phyloP scores from a whole-genome alignment of 2,113 vertebrate species.

The Pachyramphus minor region DNA sequence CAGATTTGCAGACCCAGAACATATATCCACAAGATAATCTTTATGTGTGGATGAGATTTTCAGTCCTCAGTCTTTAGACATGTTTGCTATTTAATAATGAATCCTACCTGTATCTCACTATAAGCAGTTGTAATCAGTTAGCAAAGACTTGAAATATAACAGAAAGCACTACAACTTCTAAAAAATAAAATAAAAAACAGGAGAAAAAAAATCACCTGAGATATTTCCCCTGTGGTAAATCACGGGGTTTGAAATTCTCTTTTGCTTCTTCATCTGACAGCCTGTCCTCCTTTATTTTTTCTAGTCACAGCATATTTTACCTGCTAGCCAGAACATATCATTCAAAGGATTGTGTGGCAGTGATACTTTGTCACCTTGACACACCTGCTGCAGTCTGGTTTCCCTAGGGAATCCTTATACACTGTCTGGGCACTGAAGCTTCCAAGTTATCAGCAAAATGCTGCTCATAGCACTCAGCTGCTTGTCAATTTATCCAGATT shows the following conservation, averaged over 20 bases:
- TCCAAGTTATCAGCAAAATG: slow-evolving; percentile 20
- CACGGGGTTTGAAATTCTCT: background rate
- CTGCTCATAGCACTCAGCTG: background rate
- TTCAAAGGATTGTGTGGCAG: background rate
- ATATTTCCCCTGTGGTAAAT: background rate
- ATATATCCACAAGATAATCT: background rate
- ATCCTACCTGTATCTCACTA: background rate
- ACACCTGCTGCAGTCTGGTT: background rate
- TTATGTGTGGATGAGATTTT: background rate
- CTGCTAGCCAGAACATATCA: background rate
- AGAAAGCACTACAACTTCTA: background rate
- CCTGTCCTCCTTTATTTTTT: background rate
- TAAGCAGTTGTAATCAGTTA: background rate
- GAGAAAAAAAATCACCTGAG: background rate
- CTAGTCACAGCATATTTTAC: background rate
- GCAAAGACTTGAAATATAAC: background rate
- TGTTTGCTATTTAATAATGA: background rate
- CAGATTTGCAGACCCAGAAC: background rate
- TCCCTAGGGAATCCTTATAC: slow-evolving; percentile 10
- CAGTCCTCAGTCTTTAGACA: background rate
- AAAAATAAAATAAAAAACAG: background rate
- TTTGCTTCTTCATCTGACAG: background rate
- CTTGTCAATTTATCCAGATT: slow-evolving; percentile 7
- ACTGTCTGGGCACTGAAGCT: background rate
- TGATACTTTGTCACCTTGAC: slow-evolving; percentile 48